A percentile compares a stretch with the other conserved stretches of the same genome.
phyloP scores from a whole-genome alignment of 2,888 invertebrate species.

The Idaea dimidiata region DNA sequence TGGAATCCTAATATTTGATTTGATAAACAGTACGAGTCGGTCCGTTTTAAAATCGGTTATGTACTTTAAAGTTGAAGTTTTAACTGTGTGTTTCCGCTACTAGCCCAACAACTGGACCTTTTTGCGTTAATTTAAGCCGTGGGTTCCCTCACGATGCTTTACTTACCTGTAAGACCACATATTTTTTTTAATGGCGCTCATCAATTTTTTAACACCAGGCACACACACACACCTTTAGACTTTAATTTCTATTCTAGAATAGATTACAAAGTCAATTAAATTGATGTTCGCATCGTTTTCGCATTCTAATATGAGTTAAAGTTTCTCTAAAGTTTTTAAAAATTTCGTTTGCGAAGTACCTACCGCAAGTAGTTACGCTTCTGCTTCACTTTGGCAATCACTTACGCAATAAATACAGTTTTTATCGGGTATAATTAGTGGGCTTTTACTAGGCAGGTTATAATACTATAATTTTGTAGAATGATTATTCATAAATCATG shows the following conservation, averaged over 20 bases:
- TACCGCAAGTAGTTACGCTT: no score
- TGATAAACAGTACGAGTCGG: background rate
- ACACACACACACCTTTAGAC: no score
- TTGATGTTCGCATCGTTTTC: background rate
- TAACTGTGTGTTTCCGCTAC: no score
- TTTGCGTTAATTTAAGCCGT: no score
- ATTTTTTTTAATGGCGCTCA: no score
- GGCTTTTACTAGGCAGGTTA: background rate
- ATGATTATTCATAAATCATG: background rate
- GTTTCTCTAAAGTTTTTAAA: background rate
- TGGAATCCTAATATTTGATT: conserved; percentile 6
- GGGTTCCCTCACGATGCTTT: no score
- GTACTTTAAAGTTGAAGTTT: background rate
- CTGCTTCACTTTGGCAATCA: background rate
- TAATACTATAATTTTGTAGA: background rate
- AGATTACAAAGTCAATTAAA: background rate
- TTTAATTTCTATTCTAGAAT: no score
- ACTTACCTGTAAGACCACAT: no score
- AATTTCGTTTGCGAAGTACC: no score
- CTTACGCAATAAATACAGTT: background rate
- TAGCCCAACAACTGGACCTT: no score
- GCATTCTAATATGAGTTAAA: background rate
- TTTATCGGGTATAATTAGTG: background rate
- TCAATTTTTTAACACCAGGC: no score
- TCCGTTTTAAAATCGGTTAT: background rate